Percentiles rank a stretch among this genome's conserved stretches.
Conservation (phyloP, 2,113 vertebrate species). For the Actenoides lindsayi region DNA sequence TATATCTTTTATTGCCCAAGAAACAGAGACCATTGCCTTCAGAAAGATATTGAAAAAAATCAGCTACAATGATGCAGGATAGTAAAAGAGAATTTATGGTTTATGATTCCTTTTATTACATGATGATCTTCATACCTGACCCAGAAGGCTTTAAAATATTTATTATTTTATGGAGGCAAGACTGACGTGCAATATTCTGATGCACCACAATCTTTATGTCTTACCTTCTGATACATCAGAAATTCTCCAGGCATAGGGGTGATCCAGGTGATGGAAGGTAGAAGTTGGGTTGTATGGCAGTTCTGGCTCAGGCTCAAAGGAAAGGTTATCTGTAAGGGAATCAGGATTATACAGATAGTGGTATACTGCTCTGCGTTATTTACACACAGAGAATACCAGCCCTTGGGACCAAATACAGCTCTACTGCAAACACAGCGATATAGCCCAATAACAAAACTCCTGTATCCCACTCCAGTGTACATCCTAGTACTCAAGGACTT, state of each 20-base stretch:
- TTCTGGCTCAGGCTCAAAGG: constrained; percentile 54
- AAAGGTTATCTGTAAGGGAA: constrained; percentile 61
- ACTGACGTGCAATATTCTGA: neutral
- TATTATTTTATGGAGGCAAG: neutral
- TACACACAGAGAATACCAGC: neutral
- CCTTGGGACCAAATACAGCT: neutral
- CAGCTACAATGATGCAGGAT: neutral
- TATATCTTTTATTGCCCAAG: neutral
- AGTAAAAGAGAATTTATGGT: neutral
- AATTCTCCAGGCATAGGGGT: neutral
- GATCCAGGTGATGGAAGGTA: neutral
- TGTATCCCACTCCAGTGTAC: neutral
- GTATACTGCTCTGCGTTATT: neutral
- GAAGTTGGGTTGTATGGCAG: neutral
- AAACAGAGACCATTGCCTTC: neutral
- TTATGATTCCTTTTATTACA: neutral
- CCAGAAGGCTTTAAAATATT: neutral
- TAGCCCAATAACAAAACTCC: neutral
- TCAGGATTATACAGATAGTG: neutral
- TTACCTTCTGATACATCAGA: constrained; percentile 60
- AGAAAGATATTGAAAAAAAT: neutral
- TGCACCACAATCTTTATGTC: neutral
- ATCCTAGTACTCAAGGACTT: neutral
- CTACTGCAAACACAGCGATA: neutral
- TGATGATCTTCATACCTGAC: neutral